These are phyloP conservation scores for Eurystomus gularis DNA, from an alignment of 2,113 vertebrate species.

Conservation along the genomic window DNA sequence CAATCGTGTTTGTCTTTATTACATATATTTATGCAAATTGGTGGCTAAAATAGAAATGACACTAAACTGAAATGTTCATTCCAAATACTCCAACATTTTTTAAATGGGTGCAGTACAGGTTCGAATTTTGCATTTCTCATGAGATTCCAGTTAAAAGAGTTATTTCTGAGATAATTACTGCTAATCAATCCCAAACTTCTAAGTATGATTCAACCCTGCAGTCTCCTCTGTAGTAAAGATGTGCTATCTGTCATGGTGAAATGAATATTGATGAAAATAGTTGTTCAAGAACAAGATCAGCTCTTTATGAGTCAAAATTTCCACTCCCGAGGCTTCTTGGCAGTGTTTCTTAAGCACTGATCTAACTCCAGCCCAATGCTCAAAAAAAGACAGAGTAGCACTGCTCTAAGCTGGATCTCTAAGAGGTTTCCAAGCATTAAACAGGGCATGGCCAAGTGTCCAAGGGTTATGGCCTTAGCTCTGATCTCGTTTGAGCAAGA, in stretches of 20 bases:
- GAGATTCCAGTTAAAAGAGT: neutral
- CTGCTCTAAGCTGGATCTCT: neutral
- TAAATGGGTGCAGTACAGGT: neutral
- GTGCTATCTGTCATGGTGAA: neutral
- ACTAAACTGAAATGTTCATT: neutral
- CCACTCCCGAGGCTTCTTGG: neutral
- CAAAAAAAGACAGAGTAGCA: neutral
- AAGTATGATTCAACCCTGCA: neutral
- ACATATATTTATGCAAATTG: neutral
- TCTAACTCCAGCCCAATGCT: neutral
- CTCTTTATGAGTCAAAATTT: neutral
- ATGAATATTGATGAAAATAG: neutral
- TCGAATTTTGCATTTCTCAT: neutral
- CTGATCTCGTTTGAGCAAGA: neutral
- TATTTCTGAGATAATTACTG: neutral
- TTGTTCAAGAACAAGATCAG: neutral
- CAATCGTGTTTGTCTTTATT: neutral
- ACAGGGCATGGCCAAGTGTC: too few species aligned
- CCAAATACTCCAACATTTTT: neutral
- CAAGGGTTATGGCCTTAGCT: neutral
- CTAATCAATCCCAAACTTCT: neutral
- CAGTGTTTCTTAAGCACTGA: neutral
- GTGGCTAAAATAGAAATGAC: neutral
- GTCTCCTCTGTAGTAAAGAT: neutral
- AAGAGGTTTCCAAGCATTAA: neutral